Evolutionary conservation across 1,140 invertebrate species (phyloP), one percentile per base, ranked within the genome.

Genomic region (Andrena cerasifolii): DNA sequence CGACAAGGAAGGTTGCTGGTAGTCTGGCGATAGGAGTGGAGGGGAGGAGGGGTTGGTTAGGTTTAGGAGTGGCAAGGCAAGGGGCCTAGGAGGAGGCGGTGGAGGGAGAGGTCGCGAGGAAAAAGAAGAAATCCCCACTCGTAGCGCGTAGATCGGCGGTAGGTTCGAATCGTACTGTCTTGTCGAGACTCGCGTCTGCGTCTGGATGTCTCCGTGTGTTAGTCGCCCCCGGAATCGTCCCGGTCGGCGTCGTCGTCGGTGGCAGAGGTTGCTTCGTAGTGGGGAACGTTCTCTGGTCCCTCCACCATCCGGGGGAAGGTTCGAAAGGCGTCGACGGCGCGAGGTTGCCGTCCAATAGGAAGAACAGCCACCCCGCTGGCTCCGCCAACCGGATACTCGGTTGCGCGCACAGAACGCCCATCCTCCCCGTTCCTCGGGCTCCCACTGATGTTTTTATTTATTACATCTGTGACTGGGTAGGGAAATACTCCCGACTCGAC

Each of bases 381-480:
- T 87, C 88, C 86, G 74, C 86, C 85, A 90, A 88, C 86, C 86
- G 82, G 82, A 70, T 85, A 80, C 73, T 78, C 83, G 75, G 77
- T 86, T 89, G 89, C 87, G 92, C 90, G 89, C 87, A 85, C 85
- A 83, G 80, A 83, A 78, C 86, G 87, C 89, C 86, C 84, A 84
- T 84, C 83, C 80, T 88, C 89, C 89, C 89, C 86, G 86, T 84
- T 79, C 79, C 47, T 62, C 36, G 58, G 74, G 88, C 91, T 93
- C 93, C 93, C 92, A 93, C 90, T 90, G 92, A 93, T 94, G 93
- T 94, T 94, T 94, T 94, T 94, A 94, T 94, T 94, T 94, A 94
- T 94, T 94, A 94, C 93, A 94, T 94, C 93, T 93, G 94, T 94
- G 94, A 93, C 93, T 93, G 92, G 91, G 93, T 93, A 93, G 92